Conservation (phyloP, 2,113 vertebrate species). For the Mesitornis unicolor region DNA sequence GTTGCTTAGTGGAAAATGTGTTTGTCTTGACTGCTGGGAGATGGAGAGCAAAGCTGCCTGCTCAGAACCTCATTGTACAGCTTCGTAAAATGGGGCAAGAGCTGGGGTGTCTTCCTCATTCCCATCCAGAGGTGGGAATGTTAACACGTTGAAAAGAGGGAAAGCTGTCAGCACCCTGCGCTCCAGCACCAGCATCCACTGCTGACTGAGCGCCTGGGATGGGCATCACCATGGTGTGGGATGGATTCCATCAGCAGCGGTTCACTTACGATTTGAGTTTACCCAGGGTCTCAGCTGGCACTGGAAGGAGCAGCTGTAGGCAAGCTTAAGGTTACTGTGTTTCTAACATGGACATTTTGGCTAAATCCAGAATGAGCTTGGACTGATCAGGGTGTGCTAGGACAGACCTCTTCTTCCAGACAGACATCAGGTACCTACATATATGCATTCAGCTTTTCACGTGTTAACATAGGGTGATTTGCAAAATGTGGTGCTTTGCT, state of each 20-base stretch:
- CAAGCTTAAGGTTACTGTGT: accelerated
- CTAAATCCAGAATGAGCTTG: not conserved
- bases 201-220: accelerated
- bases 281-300: not conserved
- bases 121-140: not conserved
- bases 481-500: accelerated
- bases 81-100: not conserved
- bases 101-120: too few species aligned
- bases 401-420: not conserved
- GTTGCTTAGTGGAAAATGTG: not conserved
- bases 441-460: not conserved
- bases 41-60: not conserved
- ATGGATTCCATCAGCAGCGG: not conserved
- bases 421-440: accelerated
- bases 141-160: accelerated
- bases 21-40: not conserved
- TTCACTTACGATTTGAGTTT: accelerated
- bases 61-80: accelerated
- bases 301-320: not conserved
- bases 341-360: accelerated
- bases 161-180: accelerated
- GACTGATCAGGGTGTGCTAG: not conserved
- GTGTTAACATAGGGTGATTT: not conserved
- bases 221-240: accelerated
- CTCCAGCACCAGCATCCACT: not conserved